A percentile compares a stretch with the other conserved stretches of the same genome.
Conservation (phyloP, 2,888 invertebrate species). For the Andrena trimmerana region DNA sequence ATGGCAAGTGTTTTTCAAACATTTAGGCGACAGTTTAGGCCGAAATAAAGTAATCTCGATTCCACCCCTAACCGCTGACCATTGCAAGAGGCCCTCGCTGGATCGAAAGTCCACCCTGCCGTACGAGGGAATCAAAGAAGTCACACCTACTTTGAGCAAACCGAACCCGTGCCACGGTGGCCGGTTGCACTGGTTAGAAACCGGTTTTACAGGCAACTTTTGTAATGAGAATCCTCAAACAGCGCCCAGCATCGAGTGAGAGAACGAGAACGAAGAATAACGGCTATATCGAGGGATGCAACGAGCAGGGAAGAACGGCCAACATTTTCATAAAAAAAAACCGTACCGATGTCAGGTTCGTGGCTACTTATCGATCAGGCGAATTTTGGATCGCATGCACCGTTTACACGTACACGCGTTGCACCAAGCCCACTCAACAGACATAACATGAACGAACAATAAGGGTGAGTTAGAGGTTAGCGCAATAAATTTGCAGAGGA, state of each 20-base stretch:
- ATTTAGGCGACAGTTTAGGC: background rate
- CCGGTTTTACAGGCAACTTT: conserved; percentile 77
- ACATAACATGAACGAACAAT: too few species aligned
- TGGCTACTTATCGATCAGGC: too few species aligned
- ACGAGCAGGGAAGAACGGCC: conserved; percentile 42
- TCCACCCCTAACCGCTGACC: background rate
- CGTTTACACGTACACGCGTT: too few species aligned
- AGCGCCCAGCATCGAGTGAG: conserved; percentile 46
- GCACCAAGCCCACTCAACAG: too few species aligned
- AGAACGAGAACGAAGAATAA: conserved; percentile 41
- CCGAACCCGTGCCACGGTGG: conserved; percentile 64
- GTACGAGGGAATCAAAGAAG: conserved; percentile 41
- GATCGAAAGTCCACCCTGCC: conserved; percentile 44
- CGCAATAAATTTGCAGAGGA: too few species aligned
- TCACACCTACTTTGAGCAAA: conserved; percentile 56
- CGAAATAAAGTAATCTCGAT: background rate
- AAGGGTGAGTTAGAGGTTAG: too few species aligned
- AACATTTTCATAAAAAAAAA: too few species aligned
- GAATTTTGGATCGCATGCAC: too few species aligned
- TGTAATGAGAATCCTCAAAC: conserved; percentile 79
- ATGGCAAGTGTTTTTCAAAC: too few species aligned
- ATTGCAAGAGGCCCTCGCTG: background rate
- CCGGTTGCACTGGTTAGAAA: conserved; percentile 72
- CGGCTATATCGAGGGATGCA: conserved; percentile 37
- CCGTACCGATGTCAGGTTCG: too few species aligned